Base-by-base conservation (phyloP, 2,888 invertebrate species). In the Sinhomidia bicolor region DNA sequence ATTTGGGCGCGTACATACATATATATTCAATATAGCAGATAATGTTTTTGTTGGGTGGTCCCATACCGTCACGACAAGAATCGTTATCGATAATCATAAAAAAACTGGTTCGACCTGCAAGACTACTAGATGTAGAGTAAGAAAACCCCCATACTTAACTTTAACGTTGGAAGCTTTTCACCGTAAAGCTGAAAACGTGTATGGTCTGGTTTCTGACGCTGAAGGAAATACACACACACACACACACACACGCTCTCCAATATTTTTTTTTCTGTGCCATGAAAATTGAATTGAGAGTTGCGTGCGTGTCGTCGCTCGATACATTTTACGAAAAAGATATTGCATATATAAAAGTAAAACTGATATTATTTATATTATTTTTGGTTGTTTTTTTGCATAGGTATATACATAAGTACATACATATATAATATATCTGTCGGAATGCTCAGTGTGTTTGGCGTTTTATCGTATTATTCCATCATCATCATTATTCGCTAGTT, bases 211-310 rank as follows among this genome's bases (percentile, higher is more conserved):
- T n/a, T n/a, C n/a, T 7, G 7, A 36, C 36, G 4, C 3, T 36
- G 36, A 36, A 36, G 36, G 36, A 36, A 36, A 36, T 7, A 36
- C 36, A 36, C 7, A 36, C 7, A n/a, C n/a, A n/a, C n/a, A n/a
- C n/a, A n/a, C n/a, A n/a, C n/a, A 62, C 20, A 29, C 29, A 29
- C 62, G 29, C 32, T 32, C 65, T 74, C 23, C 74, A 26, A 14
- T 74, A n/a, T n/a, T n/a, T n/a, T n/a, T n/a, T n/a, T n/a, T n/a
- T 74, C 26, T 74, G 47, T 86, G 57, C 26, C 68, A 44, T 80
- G 86, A 86, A n/a, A 86, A 80, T 86, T 71, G 86, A 86, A 86
- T 86, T 71, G 86, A 68, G 57, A 86, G 71, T 86, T 86, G 85
- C 85, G 85, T 85, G 86, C 86, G 86, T 86, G 86, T 71, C 62